Evolutionary conservation across 2,113 vertebrate species (phyloP).

Genomic region (Alligator mississippiensis): DNA sequence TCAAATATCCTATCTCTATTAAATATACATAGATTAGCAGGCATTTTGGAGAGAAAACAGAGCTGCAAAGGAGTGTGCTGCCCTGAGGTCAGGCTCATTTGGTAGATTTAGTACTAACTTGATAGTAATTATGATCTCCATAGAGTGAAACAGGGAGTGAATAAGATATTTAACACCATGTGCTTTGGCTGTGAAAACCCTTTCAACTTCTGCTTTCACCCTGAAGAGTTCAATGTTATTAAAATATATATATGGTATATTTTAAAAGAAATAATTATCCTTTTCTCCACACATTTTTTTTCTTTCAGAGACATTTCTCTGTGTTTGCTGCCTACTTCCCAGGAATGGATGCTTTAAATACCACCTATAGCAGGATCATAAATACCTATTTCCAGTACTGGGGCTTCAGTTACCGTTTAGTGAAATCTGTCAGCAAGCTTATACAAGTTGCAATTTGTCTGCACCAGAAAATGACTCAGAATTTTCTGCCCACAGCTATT

Average conservation of each 20-base stretch:
- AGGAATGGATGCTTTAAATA: constrained; percentile 72
- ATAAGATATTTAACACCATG: constrained; percentile 26
- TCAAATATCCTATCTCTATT: constrained; percentile 17
- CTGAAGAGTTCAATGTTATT: constrained; percentile 37
- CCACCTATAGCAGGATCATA: constrained; percentile 81
- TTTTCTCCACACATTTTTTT: constrained; percentile 15
- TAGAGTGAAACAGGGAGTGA: constrained; percentile 36
- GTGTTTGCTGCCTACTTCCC: constrained; percentile 83
- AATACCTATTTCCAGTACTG: constrained; percentile 82
- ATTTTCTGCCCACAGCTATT: constrained; percentile 83
- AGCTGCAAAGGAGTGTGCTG: constrained; percentile 41
- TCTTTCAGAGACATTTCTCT: constrained; percentile 81
- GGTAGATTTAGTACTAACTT: constrained; percentile 54
- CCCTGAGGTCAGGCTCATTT: constrained; percentile 54
- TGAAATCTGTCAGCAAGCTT: constrained; percentile 77
- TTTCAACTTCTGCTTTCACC: constrained; percentile 48
- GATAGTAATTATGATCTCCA: constrained; percentile 60
- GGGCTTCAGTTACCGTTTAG: constrained; percentile 82
- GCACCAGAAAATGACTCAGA: constrained; percentile 86
- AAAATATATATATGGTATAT: constrained; percentile 51
- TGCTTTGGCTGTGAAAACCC: constrained; percentile 37
- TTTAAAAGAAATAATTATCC: constrained; percentile 38
- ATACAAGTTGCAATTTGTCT: constrained; percentile 80
- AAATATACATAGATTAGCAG: constrained; percentile 48
- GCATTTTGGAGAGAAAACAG: constrained; percentile 38